Conservation (phyloP, 2,797 vertebrate genomes). For the Prionace glauca region DNA sequence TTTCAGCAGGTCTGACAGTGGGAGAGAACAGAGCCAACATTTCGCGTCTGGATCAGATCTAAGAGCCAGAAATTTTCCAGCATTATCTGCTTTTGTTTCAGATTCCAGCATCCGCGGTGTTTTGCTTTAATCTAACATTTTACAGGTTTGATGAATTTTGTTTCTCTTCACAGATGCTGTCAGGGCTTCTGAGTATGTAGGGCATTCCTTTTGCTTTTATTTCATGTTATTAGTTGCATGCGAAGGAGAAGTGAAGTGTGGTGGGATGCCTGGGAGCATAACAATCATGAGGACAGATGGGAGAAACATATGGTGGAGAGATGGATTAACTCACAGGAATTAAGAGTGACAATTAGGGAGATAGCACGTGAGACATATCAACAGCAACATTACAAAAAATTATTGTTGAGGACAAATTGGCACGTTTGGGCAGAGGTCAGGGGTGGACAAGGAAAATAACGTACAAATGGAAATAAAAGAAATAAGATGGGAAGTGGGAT, state of each 20-base stretch:
- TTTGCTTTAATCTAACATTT: neutral
- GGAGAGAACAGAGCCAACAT: too few species aligned
- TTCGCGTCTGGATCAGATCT: too few species aligned
- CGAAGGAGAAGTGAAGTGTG: slow-evolving; percentile 44
- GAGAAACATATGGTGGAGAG: neutral
- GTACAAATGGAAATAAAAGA: neutral
- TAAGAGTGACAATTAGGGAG: neutral
- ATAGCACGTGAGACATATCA: neutral
- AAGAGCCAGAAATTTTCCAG: too few species aligned
- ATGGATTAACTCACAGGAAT: neutral
- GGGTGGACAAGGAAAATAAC: neutral
- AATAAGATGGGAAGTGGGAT: neutral
- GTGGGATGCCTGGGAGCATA: slow-evolving; percentile 42
- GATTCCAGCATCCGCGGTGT: too few species aligned
- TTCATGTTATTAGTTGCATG: slow-evolving; percentile 17
- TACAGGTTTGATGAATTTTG: neutral
- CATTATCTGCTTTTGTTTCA: too few species aligned
- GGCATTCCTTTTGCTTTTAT: neutral
- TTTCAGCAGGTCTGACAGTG: too few species aligned
- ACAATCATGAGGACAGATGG: slow-evolving; percentile 42
- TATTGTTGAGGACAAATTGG: neutral
- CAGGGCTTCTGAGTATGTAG: neutral
- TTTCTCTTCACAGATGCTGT: neutral
- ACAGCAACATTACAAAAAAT: neutral
- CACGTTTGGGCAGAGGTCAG: neutral